Percentiles rank a stretch among this genome's conserved stretches.
Conservation (phyloP, 2,888 invertebrate species). For the Thysanoteuthis rhombus region DNA sequence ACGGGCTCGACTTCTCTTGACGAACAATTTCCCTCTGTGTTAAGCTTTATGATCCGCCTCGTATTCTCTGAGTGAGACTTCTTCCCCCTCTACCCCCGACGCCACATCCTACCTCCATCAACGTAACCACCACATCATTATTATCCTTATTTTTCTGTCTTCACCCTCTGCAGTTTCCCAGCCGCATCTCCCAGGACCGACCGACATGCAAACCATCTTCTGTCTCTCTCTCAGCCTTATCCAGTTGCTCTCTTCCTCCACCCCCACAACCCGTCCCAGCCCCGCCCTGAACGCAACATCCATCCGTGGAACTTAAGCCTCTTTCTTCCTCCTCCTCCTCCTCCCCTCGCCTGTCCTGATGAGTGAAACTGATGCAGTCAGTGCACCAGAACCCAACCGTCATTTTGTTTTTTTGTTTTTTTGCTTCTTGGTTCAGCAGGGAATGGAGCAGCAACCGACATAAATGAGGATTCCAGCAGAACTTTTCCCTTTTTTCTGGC, state of each 20-base stretch:
- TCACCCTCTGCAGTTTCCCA: background rate
- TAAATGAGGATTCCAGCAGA: background rate
- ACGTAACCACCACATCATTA: background rate
- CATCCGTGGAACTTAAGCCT: background rate
- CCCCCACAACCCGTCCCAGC: background rate
- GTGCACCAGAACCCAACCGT: background rate
- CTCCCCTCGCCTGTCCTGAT: background rate
- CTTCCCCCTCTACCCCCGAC: background rate
- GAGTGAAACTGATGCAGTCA: conserved; percentile 12
- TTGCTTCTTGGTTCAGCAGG: background rate
- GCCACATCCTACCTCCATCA: background rate
- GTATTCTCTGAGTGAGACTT: background rate
- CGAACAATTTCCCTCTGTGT: background rate
- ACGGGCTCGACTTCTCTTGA: background rate
- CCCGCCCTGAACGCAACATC: background rate
- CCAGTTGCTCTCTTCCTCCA: background rate
- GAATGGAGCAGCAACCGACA: background rate
- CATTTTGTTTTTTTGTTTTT: background rate
- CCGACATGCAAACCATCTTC: background rate
- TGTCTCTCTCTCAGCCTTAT: background rate
- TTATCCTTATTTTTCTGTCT: background rate
- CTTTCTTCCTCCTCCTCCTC: background rate
- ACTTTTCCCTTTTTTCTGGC: background rate
- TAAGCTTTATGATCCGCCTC: background rate
- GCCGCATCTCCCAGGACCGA: background rate